phyloP scores from a whole-genome alignment of 2,888 invertebrate species.

The Nephrotoma guestfalica region DNA sequence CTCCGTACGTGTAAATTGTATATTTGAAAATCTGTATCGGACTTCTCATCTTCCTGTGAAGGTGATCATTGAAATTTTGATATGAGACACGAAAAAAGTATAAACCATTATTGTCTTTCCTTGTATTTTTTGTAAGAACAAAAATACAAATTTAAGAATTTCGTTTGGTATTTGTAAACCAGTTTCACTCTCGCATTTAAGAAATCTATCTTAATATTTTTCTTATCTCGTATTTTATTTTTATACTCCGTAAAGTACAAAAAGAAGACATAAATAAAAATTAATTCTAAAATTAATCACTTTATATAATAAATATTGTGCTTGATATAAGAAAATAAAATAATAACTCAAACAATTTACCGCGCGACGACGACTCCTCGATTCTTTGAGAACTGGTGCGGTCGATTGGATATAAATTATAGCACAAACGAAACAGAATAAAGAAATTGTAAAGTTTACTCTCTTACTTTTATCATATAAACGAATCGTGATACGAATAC shows the following conservation, averaged over 20 bases:
- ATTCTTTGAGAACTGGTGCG: background rate
- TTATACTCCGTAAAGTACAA: background rate
- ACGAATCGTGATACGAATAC: background rate
- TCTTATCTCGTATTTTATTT: background rate
- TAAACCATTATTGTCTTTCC: background rate
- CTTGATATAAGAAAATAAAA: background rate
- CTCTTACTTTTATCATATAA: background rate
- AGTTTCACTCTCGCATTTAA: background rate
- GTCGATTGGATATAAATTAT: background rate
- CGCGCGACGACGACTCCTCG: background rate
- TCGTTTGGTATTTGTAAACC: background rate
- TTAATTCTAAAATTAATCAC: background rate
- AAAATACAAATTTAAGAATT: background rate
- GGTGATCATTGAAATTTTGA: background rate
- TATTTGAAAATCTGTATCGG: too few relatives aligned
- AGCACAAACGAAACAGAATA: background rate
- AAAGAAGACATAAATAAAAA: background rate
- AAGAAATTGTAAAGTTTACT: background rate
- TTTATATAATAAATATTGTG: background rate
- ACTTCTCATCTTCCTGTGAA: background rate
- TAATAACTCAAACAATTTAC: background rate
- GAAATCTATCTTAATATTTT: background rate
- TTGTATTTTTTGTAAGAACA: background rate
- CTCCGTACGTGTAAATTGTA: too few relatives aligned
- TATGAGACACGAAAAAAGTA: background rate